Percentiles rank a stretch among this genome's conserved stretches.
Evolutionary conservation across 2,113 vertebrate genomes (phyloP).

Genomic region (Antennarius striatus): DNA sequence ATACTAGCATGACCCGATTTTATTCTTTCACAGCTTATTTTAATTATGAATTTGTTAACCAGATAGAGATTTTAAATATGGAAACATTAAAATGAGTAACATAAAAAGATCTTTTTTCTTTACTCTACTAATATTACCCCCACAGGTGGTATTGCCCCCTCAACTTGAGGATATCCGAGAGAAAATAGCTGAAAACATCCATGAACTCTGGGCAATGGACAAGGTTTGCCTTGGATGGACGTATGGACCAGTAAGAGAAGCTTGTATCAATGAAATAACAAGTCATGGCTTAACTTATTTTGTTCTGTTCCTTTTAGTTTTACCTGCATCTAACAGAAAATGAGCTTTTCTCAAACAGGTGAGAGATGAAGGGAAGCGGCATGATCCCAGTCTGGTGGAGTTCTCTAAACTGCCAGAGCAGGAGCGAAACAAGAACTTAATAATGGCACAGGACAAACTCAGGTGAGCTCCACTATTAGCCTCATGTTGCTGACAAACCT

Average conservation of each 20-base stretch:
- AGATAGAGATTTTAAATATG: too few relatives aligned
- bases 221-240: conserved; percentile 94
- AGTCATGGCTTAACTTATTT: not conserved
- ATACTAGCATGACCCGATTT: too few relatives aligned
- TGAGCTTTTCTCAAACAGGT: conserved; percentile 75
- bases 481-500: not conserved
- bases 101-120: too few relatives aligned
- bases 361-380: conserved; percentile 88
- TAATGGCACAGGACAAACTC: conserved; percentile 89
- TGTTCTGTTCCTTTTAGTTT: not conserved
- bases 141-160: conserved; percentile 86
- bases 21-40: too few relatives aligned
- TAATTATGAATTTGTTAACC: too few relatives aligned
- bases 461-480: conserved; percentile 76
- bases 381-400: conserved; percentile 89
- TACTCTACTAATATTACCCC: not conserved
- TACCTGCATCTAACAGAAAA: not conserved
- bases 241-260: conserved; percentile 83
- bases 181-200: conserved; percentile 93
- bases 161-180: conserved; percentile 91
- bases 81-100: too few relatives aligned
- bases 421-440: conserved; percentile 89
- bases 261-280: not conserved
- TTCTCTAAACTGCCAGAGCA: conserved; percentile 91
- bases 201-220: conserved; percentile 94